Evolutionary conservation across 2,113 vertebrate species (phyloP), one percentile per base, ranked within the genome.

Genomic region (Chunga burmeisteri): DNA sequence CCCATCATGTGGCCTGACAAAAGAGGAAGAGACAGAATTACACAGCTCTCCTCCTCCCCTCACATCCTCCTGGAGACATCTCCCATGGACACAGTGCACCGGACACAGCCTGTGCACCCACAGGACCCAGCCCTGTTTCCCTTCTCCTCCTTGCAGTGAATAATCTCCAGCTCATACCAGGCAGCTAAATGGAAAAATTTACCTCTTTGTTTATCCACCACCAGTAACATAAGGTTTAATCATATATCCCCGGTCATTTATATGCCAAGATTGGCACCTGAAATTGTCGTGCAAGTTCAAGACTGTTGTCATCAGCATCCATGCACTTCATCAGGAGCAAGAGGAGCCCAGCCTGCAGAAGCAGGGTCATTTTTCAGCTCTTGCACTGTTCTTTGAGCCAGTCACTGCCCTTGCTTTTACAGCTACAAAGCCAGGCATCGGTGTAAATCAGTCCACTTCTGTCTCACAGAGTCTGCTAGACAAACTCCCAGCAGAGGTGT

Each of bases 401-500:
- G 83, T 56, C 62, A 19, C 68, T 92, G 79, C n/a, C 86, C 75
- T 91, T 55, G 34, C 46, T 86, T 93, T 92, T 82, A 84, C 32
- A 36, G 73, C 80, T 72, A 46, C 86, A 75, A 78, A 94, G 86
- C 73, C 94, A 86, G 65, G 86, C 88, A 44, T 27, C 74, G 62
- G 71, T 9, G 73, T 90, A 94, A 94, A 87, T 94, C 95, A 94
- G 83, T 66, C 66, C 8, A 49, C 83, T 97, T 87, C 92, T 87
- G 88, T 82, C 95, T 94, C 70, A 49, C 87, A 81, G 46, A 78
- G 87, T 53, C 93, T 91, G 90, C 80, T 74, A 91, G 92, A 97
- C 92, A 81, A 96, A 84, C 90, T 94, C 92, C 92, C 88, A 89
- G 92, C 91, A 95, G 95, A 97, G 88, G 97, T 95, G 97, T 80